Evolutionary conservation across 2,113 vertebrate species (phyloP).

Genomic region (Erythrocercus mccallii): DNA sequence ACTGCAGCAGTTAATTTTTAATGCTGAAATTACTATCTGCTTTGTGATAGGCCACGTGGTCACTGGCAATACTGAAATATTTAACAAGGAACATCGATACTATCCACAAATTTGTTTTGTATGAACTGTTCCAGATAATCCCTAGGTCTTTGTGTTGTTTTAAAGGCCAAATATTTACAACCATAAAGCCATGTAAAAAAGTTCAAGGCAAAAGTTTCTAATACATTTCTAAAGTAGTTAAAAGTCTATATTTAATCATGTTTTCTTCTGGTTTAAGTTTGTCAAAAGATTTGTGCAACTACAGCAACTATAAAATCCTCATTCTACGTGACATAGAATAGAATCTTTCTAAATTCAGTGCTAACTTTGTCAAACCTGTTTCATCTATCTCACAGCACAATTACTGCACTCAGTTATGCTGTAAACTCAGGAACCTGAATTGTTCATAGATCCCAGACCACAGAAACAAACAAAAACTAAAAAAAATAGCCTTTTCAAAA

Average conservation of each 20-base stretch:
- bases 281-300: neutral
- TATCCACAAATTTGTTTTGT: neutral
- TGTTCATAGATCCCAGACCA: neutral
- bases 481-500: neutral
- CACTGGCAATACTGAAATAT: constrained; percentile 38
- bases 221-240: neutral
- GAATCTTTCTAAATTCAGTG: neutral
- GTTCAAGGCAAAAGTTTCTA: neutral
- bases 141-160: neutral
- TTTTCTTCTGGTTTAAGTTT: neutral
- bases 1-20: constrained; percentile 51
- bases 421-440: neutral
- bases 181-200: neutral
- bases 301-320: neutral
- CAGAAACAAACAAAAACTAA: neutral
- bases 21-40: constrained; percentile 32
- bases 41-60: neutral
- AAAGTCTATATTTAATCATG: neutral
- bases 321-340: neutral
- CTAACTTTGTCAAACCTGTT: neutral
- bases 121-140: neutral
- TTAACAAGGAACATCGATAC: constrained; percentile 10
- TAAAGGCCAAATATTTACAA: neutral
- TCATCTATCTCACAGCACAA: neutral
- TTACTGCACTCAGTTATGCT: neutral